phyloP scores from a whole-genome alignment of 2,888 invertebrate genomes.

The Zaprionus obscuricornis region DNA sequence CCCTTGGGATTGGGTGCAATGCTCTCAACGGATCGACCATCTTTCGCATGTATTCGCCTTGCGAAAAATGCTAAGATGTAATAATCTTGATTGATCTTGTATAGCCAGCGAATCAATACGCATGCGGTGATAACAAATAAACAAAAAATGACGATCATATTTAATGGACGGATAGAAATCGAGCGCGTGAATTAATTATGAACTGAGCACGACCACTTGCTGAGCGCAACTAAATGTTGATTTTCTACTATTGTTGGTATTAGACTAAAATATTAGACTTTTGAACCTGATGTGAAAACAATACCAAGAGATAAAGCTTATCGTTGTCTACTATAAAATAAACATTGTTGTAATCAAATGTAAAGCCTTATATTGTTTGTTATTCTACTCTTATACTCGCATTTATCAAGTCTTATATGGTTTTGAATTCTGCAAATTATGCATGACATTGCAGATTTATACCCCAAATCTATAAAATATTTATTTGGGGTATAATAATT shows the following conservation, averaged over 20 bases:
- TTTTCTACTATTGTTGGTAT: no score
- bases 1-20: conserved; percentile 55
- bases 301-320: conserved; percentile 7
- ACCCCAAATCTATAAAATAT: not conserved
- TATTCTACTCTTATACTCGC: conserved; percentile 16
- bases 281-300: no score
- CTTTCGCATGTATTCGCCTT: conserved; percentile 53
- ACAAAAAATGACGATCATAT: conserved; percentile 12
- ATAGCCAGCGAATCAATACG: conserved; percentile 27
- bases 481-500: no score
- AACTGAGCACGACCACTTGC: conserved; percentile 1
- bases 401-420: conserved; percentile 12
- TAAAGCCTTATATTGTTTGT: no score
- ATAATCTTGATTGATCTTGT: conserved; percentile 40
- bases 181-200: no score
- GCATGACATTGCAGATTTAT: conserved; percentile 28
- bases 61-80: conserved; percentile 40
- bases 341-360: not conserved
- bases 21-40: conserved; percentile 59
- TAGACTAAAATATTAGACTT: not conserved
- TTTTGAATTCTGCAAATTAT: not conserved
- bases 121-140: conserved; percentile 2
- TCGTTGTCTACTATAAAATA: no score
- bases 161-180: no score
- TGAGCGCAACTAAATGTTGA: conserved; percentile 31